phyloP scores from a whole-genome alignment of 2,888 invertebrate genomes.

The Macropis europaea region DNA sequence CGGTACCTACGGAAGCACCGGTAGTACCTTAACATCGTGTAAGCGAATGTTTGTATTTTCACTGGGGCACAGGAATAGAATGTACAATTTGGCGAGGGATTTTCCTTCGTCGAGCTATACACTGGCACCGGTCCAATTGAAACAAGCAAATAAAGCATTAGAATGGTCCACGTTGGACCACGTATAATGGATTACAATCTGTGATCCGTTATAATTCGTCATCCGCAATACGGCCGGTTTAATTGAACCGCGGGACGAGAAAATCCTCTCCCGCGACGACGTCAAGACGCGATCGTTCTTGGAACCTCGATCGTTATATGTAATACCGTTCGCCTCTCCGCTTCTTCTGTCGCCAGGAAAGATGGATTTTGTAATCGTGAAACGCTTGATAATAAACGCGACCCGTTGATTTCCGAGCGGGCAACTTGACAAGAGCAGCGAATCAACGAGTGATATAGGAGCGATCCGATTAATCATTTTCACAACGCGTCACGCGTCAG shows the following conservation, averaged over 20 bases:
- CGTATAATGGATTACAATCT: constrained; percentile 51
- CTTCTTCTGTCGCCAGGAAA: no score
- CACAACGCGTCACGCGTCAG: neutral
- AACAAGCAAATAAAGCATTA: constrained; percentile 52
- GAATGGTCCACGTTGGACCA: constrained; percentile 36
- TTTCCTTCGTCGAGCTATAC: constrained; percentile 40
- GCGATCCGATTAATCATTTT: neutral
- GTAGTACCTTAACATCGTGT: constrained; percentile 5
- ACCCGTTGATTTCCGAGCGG: neutral
- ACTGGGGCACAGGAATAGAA: constrained; percentile 44
- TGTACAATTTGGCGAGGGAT: constrained; percentile 44
- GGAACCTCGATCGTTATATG: neutral
- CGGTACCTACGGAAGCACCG: no score
- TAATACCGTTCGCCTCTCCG: neutral
- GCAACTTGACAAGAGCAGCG: neutral
- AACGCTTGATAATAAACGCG: constrained; percentile 2
- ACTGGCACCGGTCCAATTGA: constrained; percentile 41
- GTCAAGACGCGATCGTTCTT: neutral
- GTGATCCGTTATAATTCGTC: constrained; percentile 38
- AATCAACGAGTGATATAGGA: neutral
- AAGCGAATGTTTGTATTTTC: constrained; percentile 46
- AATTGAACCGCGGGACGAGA: constrained; percentile 15
- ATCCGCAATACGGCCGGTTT: constrained; percentile 1
- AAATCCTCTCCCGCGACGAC: neutral
- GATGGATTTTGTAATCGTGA: neutral